Evolutionary conservation across 2,113 vertebrate genomes (phyloP).

Genomic region (Plestiodon gilberti): DNA sequence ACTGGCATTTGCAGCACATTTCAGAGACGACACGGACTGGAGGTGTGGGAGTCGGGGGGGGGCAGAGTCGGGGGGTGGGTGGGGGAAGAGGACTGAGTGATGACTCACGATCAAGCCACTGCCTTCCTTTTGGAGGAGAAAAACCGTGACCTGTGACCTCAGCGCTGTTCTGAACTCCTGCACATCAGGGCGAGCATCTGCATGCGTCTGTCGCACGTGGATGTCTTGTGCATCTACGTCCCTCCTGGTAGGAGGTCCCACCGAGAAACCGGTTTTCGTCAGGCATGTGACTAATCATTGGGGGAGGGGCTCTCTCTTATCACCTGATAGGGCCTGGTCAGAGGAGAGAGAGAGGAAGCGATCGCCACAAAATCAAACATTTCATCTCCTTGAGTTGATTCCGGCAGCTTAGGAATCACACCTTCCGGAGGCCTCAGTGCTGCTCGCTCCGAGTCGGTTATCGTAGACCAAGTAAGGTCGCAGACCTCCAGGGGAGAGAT

Average conservation of each 20-base stretch:
- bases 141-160: conserved; percentile 64
- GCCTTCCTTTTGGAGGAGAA: conserved; percentile 48
- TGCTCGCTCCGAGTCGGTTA: not conserved
- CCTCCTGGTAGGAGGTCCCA: not conserved
- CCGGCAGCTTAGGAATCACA: accelerated
- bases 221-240: not conserved
- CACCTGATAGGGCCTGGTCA: not conserved
- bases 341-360: not conserved
- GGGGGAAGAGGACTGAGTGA: not conserved
- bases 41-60: not conserved
- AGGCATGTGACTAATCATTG: not conserved
- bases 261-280: not conserved
- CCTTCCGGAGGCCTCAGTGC: not conserved
- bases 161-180: conserved; percentile 59
- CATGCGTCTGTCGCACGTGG: accelerated
- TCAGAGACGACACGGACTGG: accelerated
- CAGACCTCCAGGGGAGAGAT: not conserved
- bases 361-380: not conserved
- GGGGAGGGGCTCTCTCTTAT: not conserved
- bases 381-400: not conserved
- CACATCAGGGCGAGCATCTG: not conserved
- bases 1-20: conserved; percentile 57
- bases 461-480: not conserved
- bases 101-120: conserved; percentile 29
- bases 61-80: not conserved